These are phyloP conservation scores for Lepidurus couesii DNA, from an alignment of 1,140 invertebrate species.

Conservation along the genomic window DNA sequence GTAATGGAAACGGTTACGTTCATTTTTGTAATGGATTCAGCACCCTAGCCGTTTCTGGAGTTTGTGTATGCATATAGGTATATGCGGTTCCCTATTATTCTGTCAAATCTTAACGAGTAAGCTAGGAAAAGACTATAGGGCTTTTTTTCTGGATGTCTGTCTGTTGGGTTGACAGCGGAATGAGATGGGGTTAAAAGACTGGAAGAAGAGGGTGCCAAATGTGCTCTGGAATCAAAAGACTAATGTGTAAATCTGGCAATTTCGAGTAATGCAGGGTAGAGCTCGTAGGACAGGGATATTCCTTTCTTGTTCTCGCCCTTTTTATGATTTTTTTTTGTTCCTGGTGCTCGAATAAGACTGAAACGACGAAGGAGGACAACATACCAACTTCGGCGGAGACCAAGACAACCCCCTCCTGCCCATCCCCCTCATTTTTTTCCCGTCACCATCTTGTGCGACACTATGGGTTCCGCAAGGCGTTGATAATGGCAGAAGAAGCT, in stretches of 20 bases:
- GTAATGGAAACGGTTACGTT: too few relatives aligned
- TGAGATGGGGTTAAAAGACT: neutral
- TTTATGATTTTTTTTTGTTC: too few relatives aligned
- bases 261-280: neutral
- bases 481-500: slow-evolving; percentile 18
- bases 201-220: neutral
- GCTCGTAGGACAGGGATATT: neutral
- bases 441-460: slow-evolving; percentile 20
- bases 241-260: slow-evolving; percentile 8
- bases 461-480: neutral
- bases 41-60: too few relatives aligned
- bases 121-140: neutral
- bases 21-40: too few relatives aligned
- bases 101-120: neutral
- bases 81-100: too few relatives aligned
- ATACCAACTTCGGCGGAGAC: neutral
- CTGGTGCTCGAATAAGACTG: too few relatives aligned
- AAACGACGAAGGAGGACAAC: neutral
- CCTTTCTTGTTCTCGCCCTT: neutral
- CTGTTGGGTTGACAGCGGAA: neutral
- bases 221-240: slow-evolving; percentile 2
- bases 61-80: too few relatives aligned
- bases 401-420: neutral
- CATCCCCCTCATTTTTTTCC: neutral
- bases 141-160: neutral